Evolutionary conservation across 2,113 vertebrate species (phyloP).

Genomic region (Ahaetulla prasina): DNA sequence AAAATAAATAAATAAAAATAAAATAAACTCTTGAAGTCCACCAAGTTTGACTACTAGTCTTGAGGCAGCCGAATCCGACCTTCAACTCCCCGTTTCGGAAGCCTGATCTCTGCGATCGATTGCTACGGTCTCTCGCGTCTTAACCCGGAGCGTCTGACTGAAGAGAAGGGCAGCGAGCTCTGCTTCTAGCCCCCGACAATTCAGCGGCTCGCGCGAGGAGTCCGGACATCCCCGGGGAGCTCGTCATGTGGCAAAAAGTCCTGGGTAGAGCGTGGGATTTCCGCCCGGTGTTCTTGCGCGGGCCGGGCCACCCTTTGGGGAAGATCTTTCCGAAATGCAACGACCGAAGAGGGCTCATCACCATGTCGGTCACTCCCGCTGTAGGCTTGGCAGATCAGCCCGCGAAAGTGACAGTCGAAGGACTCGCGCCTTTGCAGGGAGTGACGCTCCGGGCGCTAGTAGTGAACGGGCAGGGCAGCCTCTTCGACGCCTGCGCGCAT

Average conservation of each 20-base stretch:
- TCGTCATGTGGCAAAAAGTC: neutral
- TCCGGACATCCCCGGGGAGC: neutral
- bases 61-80: neutral
- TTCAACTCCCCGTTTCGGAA: neutral
- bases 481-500: slow-evolving; percentile 61
- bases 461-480: slow-evolving; percentile 38
- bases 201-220: neutral
- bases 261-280: neutral
- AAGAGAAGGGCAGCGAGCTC: neutral
- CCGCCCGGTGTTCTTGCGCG: neutral
- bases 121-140: neutral
- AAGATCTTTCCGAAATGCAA: neutral
- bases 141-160: neutral
- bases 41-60: neutral
- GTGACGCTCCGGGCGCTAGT: slow-evolving; percentile 56
- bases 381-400: slow-evolving; percentile 47
- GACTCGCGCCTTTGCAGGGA: slow-evolving; percentile 45
- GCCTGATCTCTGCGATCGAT: neutral
- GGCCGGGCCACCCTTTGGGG: neutral
- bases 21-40: neutral
- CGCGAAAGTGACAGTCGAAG: slow-evolving; percentile 46
- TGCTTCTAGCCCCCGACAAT: neutral
- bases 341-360: neutral
- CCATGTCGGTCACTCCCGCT: slow-evolving; percentile 36
- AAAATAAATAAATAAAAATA: too few relatives aligned